These are phyloP conservation scores for Clarias fuscus DNA, from an alignment of 2,797 vertebrate species.

Conservation along the genomic window DNA sequence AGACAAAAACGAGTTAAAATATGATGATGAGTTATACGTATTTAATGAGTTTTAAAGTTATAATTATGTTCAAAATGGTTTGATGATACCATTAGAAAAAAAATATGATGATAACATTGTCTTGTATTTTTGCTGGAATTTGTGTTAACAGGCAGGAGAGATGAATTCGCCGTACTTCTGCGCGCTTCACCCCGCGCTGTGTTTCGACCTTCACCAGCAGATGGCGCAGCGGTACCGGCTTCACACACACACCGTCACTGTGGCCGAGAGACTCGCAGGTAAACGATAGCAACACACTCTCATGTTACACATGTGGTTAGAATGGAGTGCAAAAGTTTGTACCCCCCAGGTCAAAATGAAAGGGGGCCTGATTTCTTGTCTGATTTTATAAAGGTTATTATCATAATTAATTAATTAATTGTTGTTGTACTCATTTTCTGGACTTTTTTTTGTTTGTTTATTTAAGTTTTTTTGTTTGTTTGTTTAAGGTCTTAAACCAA, in stretches of 20 bases:
- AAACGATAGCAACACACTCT: background rate
- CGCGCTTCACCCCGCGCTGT: constrained; percentile 62
- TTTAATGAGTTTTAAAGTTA: too few relatives aligned
- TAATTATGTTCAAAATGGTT: too few relatives aligned
- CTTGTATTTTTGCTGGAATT: background rate
- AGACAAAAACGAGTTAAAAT: too few relatives aligned
- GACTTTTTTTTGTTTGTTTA: too few relatives aligned
- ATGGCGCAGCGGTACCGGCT: constrained; percentile 69
- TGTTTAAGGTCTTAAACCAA: background rate
- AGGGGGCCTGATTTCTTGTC: background rate
- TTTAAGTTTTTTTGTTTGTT: background rate
- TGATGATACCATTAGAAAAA: background rate
- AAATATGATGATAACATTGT: background rate
- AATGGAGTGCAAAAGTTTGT: background rate
- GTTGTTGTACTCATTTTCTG: too few relatives aligned
- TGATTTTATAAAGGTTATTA: too few relatives aligned
- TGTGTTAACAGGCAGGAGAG: constrained; percentile 10
- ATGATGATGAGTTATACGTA: too few relatives aligned
- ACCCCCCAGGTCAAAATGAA: background rate
- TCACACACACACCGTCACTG: constrained; percentile 63
- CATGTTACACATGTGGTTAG: too few relatives aligned
- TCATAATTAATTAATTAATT: too few relatives aligned
- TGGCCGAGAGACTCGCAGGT: constrained; percentile 81
- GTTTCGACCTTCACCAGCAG: constrained; percentile 74
- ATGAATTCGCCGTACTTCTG: constrained; percentile 70